A percentile compares a stretch with the other conserved stretches of the same genome.
Evolutionary conservation across 1,140 invertebrate species (phyloP).

Genomic region (Calephelis virginiensis): DNA sequence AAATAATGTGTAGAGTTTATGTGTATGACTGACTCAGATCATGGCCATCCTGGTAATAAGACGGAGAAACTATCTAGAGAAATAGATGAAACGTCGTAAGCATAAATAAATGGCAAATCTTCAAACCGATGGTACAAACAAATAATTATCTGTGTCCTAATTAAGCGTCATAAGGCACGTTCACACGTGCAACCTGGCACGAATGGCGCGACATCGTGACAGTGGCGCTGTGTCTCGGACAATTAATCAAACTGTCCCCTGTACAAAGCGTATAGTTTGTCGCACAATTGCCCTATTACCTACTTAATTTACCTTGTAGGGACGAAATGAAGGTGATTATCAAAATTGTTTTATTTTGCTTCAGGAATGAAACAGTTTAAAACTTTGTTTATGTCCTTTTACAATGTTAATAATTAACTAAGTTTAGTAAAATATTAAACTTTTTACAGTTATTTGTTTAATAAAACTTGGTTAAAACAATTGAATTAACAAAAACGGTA

Average conservation of each 20-base stretch:
- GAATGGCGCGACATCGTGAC: conserved; percentile 39
- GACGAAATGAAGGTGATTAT: neutral
- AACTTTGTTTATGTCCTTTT: too few species aligned
- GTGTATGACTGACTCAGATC: too few species aligned
- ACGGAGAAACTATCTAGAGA: too few species aligned
- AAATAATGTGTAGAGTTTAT: too few species aligned
- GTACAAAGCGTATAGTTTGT: conserved; percentile 22
- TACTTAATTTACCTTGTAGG: conserved; percentile 13
- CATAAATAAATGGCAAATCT: neutral
- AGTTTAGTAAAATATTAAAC: too few species aligned
- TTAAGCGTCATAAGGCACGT: conserved; percentile 8
- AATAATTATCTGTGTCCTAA: conserved; percentile 1
- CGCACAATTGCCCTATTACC: conserved; percentile 16
- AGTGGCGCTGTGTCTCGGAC: conserved; percentile 24
- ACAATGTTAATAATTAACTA: too few species aligned
- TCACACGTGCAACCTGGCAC: conserved; percentile 30
- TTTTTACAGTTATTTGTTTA: too few species aligned
- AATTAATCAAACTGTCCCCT: conserved; percentile 39
- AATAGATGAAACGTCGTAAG: too few species aligned
- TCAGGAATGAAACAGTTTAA: too few species aligned
- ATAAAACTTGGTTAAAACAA: too few species aligned
- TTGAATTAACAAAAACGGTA: too few species aligned
- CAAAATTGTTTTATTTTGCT: conserved; percentile 3
- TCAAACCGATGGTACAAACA: neutral
- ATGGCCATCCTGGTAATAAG: too few species aligned